These are phyloP conservation scores for Sabellastarte sp. DNA, from an alignment of 2,888 invertebrate genomes.

Conservation along the genomic window DNA sequence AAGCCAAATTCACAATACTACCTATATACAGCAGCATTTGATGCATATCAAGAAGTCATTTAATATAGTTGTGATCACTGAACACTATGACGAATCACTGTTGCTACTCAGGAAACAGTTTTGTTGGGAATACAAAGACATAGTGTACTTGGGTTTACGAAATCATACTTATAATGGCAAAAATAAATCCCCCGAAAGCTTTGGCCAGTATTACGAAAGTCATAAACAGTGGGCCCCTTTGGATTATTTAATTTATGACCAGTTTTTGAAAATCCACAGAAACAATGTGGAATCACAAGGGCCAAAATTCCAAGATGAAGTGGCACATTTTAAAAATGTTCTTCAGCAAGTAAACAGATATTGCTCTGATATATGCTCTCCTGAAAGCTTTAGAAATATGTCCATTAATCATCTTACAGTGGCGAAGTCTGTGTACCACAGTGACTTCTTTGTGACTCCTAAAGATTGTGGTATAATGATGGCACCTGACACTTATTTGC, in stretches of 20 bases:
- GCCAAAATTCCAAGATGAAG: background rate
- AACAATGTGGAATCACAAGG: background rate
- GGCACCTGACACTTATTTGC: too few relatives aligned
- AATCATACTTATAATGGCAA: background rate
- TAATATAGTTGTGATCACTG: background rate
- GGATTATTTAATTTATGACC: background rate
- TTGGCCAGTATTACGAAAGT: background rate
- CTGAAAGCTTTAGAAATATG: too few relatives aligned
- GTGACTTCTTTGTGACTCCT: too few relatives aligned
- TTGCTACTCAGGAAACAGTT: background rate
- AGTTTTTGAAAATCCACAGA: background rate
- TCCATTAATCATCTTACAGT: too few relatives aligned
- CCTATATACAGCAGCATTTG: background rate
- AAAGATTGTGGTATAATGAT: too few relatives aligned
- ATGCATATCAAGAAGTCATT: background rate
- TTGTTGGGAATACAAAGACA: background rate
- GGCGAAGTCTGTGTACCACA: too few relatives aligned
- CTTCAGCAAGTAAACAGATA: too few relatives aligned
- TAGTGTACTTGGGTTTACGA: background rate
- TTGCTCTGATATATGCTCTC: too few relatives aligned
- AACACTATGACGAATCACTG: conserved; percentile 2
- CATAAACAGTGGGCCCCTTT: conserved; percentile 1
- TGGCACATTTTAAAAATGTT: background rate
- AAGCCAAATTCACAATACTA: background rate
- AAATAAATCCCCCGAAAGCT: too few relatives aligned